These are phyloP conservation scores for Byasa hedistus DNA, from an alignment of 2,888 invertebrate genomes.

Conservation along the genomic window DNA sequence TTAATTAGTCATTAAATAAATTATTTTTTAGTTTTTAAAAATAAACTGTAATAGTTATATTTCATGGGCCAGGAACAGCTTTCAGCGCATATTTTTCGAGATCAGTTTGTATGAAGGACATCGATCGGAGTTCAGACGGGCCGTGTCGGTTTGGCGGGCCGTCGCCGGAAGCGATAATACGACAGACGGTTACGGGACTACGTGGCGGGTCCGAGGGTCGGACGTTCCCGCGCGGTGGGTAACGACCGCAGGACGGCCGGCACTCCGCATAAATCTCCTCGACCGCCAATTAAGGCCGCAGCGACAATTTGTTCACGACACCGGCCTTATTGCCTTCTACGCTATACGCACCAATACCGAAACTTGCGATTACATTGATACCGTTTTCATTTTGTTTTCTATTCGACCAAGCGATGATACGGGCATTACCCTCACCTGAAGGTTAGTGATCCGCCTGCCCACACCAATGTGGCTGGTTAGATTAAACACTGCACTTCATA, in stretches of 20 bases:
- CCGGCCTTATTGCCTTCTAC: slow-evolving; percentile 79
- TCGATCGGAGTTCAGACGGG: not conserved
- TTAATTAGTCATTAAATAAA: too few relatives aligned
- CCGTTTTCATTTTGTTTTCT: not conserved
- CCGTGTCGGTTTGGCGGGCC: not conserved
- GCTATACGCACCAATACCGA: slow-evolving; percentile 45
- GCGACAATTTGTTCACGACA: slow-evolving; percentile 79
- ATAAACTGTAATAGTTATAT: too few relatives aligned
- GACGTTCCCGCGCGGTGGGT: slow-evolving; percentile 12
- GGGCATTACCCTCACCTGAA: too few relatives aligned
- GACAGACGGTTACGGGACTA: slow-evolving; percentile 8
- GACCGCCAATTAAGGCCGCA: slow-evolving; percentile 78
- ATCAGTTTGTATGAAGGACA: not conserved
- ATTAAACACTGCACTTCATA: too few relatives aligned
- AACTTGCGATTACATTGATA: slow-evolving; percentile 34
- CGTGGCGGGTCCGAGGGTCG: slow-evolving; percentile 33
- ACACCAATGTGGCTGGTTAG: too few relatives aligned
- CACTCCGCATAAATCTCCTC: slow-evolving; percentile 76
- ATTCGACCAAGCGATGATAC: too few relatives aligned
- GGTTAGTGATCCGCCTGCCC: not conserved
- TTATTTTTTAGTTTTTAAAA: too few relatives aligned
- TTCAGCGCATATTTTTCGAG: not conserved
- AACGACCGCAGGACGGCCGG: slow-evolving; percentile 66
- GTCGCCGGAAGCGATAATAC: not conserved
- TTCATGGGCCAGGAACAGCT: too few relatives aligned